Base-by-base conservation (phyloP, 2,888 invertebrate species). In the Deroplatys truncata region DNA sequence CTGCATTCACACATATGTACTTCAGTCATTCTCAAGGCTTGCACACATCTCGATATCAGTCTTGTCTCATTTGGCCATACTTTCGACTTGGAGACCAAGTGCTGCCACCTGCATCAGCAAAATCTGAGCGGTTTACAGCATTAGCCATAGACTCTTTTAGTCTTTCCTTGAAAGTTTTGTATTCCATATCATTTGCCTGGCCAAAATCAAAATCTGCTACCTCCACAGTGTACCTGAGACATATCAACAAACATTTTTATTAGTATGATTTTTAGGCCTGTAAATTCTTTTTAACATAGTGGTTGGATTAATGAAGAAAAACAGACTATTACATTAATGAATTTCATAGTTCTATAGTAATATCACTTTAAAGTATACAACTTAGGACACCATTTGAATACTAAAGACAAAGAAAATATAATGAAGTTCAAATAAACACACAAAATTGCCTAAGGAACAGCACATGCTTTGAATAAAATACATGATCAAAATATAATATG, bases 161-260 rank as follows among this genome's bases (percentile, higher is more conserved):
- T 84, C 98, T 95, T 92, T 98, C 98, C 88, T 95, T 95, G 93
- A 98, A 98, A 28, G 98, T 97, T 94, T 97, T 98, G 93, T 98
- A 98, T 92, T 98, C 98, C 94, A 97, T 95, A 91, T 98, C 97
- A 28, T 96, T 95, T 91, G 95, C 95, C 92, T 96, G 97, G 0
- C 98, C 97, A 93, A 98, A 98, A 93, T 98, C 97, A 92, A 98
- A 98, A 93, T 98, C 97, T 0, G 98, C 98, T 25, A 98, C 98
- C 94, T 98, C 98, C 85, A 98, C 95, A 3, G 96, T 96, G 92
- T 96, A 96, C 91, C 97, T 97, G 93, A 9, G 29, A 13, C 15
- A 82, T 7, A 56, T 7, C 10, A 85, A 85, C 28, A 49, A 28
- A 85, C 13, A 85, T 25, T 43, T 25, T 85, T 3, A 31, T 43